Conservation (phyloP, 2,797 vertebrate genomes). For the Acipenser oxyrinchus region DNA sequence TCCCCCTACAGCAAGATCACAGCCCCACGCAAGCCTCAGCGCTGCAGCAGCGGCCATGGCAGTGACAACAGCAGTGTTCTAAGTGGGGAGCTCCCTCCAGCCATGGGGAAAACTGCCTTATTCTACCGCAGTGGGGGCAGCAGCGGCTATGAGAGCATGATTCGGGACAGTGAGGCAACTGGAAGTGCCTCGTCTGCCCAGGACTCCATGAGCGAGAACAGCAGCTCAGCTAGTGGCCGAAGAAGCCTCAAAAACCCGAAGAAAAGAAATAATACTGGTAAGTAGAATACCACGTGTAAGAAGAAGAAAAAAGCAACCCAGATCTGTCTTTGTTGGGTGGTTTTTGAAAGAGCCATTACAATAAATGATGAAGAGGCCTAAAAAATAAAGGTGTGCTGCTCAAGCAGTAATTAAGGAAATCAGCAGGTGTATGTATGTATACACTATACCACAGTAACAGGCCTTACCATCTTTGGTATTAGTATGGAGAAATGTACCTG, state of each 20-base stretch:
- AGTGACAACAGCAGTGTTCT: slow-evolving; percentile 88
- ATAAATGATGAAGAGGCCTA: too few species aligned
- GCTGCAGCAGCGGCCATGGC: slow-evolving; percentile 77
- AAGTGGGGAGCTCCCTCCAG: slow-evolving; percentile 85
- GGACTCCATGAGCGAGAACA: slow-evolving; percentile 86
- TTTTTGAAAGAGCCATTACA: too few species aligned
- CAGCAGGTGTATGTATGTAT: too few species aligned
- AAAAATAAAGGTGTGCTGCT: too few species aligned
- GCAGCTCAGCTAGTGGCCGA: slow-evolving; percentile 59
- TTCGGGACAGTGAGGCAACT: slow-evolving; percentile 86
- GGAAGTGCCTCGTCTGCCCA: slow-evolving; percentile 77
- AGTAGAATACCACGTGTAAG: slow-evolving; percentile 14
- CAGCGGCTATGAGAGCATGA: slow-evolving; percentile 92
- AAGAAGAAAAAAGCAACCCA: too few species aligned
- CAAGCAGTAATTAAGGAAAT: too few species aligned
- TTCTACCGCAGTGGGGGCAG: slow-evolving; percentile 88
- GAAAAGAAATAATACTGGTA: slow-evolving; percentile 76
- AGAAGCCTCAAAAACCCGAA: slow-evolving; percentile 71
- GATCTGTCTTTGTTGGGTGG: too few species aligned
- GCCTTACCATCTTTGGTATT: too few species aligned
- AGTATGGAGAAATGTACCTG: too few species aligned
- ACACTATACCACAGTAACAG: too few species aligned
- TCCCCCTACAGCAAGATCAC: slow-evolving; percentile 92
- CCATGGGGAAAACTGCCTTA: slow-evolving; percentile 92
- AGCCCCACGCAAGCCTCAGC: slow-evolving; percentile 73